Evolutionary conservation across 37 sponge, comb jelly and placozoan genomes (phyloP), one percentile per base, ranked within the genome.

Genomic region (Oopsacas minuta): DNA sequence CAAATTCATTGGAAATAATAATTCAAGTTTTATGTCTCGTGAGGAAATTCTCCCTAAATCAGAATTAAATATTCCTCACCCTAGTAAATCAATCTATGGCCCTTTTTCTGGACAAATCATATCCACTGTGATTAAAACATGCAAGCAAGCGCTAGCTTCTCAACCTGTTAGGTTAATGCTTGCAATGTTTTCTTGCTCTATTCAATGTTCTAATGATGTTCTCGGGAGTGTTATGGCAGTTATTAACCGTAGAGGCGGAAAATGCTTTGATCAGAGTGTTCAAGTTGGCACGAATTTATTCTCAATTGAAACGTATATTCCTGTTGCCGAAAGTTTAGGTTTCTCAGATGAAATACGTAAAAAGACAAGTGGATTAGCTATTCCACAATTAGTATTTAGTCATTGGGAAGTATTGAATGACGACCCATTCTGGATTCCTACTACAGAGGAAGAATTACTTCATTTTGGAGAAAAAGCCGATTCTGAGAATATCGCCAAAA

Each of bases 391-490:
- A 0, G 84, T 98, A 37, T 98, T 98, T 82, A 92, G 91, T 61
- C 93, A 98, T 82, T 98, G 99, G 99, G 99, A 94, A 91, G 91
- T 96, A 36, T 89, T 97, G 35, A 88, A 86, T 53, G 83, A 39
- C 30, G 95, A 97, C 83, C 99, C 99, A 7, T 97, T 93, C 81
- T 97, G 99, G 99, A 91, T 94, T 17, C 99, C 99, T 25, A 93
- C 99, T 0, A 94, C 99, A 1, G 99, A 94, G 36, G 99, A 97
- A 83, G 99, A 97, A 38, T 81, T 97, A 53, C 86, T 90, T 0
- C 95, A 97, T 39, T 94, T 90, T 90, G 99, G 99, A 37, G 95
- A 94, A 84, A 91, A 95, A 53, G 99, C 95, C 1, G 99, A 97
- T 86, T 90, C 89, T 38, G 95, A 91, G 34, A 97, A 94, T 75